Evolutionary conservation across 2,113 vertebrate species (phyloP), one percentile per base, ranked within the genome.

Genomic region (Caranx ignobilis): DNA sequence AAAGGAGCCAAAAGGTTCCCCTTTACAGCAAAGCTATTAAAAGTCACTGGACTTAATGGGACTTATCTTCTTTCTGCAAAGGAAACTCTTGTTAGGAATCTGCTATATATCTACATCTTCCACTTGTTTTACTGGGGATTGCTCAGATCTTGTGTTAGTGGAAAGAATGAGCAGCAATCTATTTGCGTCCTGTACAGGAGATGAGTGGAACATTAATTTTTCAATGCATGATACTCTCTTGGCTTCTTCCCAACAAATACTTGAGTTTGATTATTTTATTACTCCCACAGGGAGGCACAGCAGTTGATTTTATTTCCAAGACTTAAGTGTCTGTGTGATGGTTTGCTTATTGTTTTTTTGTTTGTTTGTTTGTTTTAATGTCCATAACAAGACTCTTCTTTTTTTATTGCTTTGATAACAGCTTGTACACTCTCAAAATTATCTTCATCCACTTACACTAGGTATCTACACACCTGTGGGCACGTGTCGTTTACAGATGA

Each of bases 111-210:
- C 92, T 92, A 86, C 85, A 75, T 90, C 90, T 68, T 19, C 78
- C 43, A 19, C 75, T 80, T 70, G 57, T 89, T 89, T 90, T 77
- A 84, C 68, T 83, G 35, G 70, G 52, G 74, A 47, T 83, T 68
- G 52, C 77, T 87, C 21, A 85, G 69, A 66, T 61, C 65, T 26
- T 70, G 48, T 85, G 83, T 90, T 83, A 84, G 74, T 91, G 91
- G 86, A 93, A 94, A 93, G 85, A 91, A 90, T 89, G 83, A 88
- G 77, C 71, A 55, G 34, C 9, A 48, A 47, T 91, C 85, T 92
- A 88, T 93, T 90, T 93, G 57, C 8, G 72, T 85, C 77, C 71
- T 67, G 70, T 71, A 16, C 35, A 43, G 26, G 39, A 68, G 77
- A 75, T 48, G 60, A 86, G 77, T 54, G 68, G 78, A 84, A 82